Percentiles rank a stretch among this genome's conserved stretches.
These are phyloP conservation scores for Procambarus virginalis DNA, from an alignment of 1,140 invertebrate genomes.

Conservation along the genomic window DNA sequence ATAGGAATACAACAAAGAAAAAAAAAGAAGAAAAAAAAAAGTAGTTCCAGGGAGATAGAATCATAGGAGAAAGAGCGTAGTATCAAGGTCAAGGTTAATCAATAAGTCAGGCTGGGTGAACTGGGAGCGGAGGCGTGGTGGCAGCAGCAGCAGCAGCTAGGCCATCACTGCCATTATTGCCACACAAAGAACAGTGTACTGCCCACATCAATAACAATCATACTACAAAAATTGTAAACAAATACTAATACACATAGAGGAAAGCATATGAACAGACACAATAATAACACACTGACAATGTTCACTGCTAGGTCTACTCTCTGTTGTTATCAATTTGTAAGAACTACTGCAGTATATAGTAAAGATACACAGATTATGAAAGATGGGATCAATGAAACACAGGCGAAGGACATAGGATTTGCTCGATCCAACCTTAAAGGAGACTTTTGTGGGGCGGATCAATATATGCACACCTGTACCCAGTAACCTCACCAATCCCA, in stretches of 20 bases:
- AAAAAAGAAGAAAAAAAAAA: no score
- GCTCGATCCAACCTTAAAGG: background rate
- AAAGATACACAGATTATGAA: no score
- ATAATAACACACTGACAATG: background rate
- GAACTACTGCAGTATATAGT: no score
- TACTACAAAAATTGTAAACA: no score
- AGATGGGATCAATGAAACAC: no score
- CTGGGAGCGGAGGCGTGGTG: background rate
- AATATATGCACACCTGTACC: background rate
- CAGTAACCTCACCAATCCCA: background rate
- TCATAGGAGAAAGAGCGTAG: background rate
- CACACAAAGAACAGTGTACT: background rate
- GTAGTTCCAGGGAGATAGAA: no score
- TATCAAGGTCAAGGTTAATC: conserved; percentile 41
- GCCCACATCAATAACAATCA: background rate
- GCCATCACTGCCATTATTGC: background rate
- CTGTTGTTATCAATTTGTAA: no score
- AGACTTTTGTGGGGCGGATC: background rate
- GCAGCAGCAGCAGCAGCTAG: conserved; percentile 5
- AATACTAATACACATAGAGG: no score
- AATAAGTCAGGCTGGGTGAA: conserved; percentile 32
- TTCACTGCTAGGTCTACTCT: no score
- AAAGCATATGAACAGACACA: background rate
- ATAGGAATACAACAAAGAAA: no score
- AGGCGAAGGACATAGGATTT: no score